These are phyloP conservation scores for Pseudorasbora parva DNA, from an alignment of 2,113 vertebrate genomes.

Conservation along the genomic window DNA sequence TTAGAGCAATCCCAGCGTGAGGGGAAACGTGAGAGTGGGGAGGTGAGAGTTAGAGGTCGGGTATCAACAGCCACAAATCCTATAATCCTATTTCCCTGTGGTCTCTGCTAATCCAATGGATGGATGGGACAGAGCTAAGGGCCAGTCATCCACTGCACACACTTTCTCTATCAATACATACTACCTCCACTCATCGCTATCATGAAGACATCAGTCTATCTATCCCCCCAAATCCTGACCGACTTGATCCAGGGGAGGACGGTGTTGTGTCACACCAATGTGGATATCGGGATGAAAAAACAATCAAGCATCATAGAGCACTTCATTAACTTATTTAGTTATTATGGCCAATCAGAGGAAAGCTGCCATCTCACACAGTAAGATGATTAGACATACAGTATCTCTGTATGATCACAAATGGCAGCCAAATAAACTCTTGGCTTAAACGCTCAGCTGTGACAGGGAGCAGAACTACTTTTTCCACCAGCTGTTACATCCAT, in stretches of 20 bases:
- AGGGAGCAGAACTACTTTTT: conserved; percentile 10
- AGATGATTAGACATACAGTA: not conserved
- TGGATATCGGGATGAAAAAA: conserved; percentile 1
- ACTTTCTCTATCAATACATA: conserved; percentile 18
- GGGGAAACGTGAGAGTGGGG: conserved; percentile 17
- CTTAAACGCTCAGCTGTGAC: conserved; percentile 26
- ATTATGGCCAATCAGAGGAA: conserved; percentile 11
- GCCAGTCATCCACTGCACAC: conserved; percentile 29
- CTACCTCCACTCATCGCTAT: not conserved
- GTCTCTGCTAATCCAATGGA: conserved; percentile 58
- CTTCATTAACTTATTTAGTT: not conserved
- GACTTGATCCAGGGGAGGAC: not conserved
- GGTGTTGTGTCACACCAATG: not conserved
- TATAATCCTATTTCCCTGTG: conserved; percentile 60
- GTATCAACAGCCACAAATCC: conserved; percentile 58
- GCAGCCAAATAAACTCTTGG: conserved; percentile 7
- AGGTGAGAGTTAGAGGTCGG: conserved; percentile 54
- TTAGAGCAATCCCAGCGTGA: conserved; percentile 43
- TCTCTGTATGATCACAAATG: not conserved
- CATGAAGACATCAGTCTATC: conserved; percentile 3
- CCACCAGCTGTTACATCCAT: conserved; percentile 15
- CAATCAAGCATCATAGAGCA: not conserved
- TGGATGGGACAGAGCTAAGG: conserved; percentile 33
- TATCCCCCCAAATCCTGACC: not conserved
- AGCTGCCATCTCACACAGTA: not conserved